Evolutionary conservation across 2,797 vertebrate species (phyloP), one percentile per base, ranked within the genome.

Genomic region (Rhinoraja longicauda): DNA sequence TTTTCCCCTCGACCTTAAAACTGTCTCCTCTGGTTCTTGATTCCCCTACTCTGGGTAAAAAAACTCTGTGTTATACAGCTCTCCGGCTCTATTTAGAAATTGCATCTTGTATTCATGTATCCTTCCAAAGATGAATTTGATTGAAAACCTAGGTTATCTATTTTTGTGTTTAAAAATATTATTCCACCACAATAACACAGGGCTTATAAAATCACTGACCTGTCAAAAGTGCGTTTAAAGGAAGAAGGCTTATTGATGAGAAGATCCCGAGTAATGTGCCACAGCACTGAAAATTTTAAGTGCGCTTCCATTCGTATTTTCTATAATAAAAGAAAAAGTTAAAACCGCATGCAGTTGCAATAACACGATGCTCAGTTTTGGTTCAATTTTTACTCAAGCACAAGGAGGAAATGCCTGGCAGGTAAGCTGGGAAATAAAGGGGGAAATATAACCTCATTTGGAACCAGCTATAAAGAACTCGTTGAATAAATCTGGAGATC

Each of bases 221-320:
- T 98, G 97, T 99, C 99, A 96, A 99, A 99, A 19, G 98, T 99
- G 93, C 99, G 98, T 94, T 97, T 98, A 94, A 98, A 99, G 92
- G 98, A 98, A 93, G 98, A 98, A 0, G 98, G 98, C 94, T 99
- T 99, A 94, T 97, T 99, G 95, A 99, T 97, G 95, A 99, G 99
- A 93, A 99, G 95, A 94, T 99, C 99, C 94, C 98, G 97, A 72
- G 99, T 99, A 92, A 99, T 97, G 95, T 99, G 99, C 99, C 99
- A 99, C 53, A 99, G 97, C 78, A 99, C 97, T 59, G 98, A 98
- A 95, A 99, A 99, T 95, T 98, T 99, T 75, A 98, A 97, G 78
- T 99, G 99, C 93, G 99, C 98, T 95, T 99, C 98, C 96, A 99
- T 97, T 29, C 97, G 97, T 94, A 98, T 96, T 96, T 98, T 98